phyloP scores from a whole-genome alignment of 2,797 vertebrate genomes.

The Falco columbarius region DNA sequence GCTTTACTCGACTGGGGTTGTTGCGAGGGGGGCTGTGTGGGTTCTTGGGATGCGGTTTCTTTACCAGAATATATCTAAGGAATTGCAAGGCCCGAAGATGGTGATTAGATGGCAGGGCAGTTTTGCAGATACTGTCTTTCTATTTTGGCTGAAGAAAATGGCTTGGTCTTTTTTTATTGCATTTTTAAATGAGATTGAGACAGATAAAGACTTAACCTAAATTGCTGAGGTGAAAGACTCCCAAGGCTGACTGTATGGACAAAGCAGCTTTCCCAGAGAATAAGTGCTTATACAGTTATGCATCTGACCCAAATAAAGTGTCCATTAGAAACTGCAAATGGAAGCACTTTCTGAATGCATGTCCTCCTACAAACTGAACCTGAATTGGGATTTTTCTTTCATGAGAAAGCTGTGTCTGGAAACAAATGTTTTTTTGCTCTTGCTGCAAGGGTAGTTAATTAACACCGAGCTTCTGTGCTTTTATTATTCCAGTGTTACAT shows the following conservation, averaged over 20 bases:
- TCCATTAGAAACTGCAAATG: neutral
- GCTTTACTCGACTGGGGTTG: neutral
- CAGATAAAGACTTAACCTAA: neutral
- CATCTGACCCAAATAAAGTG: neutral
- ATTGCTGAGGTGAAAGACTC: neutral
- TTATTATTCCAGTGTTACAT: neutral
- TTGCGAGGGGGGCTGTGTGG: rapidly evolving
- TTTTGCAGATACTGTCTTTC: neutral
- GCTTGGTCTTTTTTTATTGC: neutral
- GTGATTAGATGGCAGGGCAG: neutral
- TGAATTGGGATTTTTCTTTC: neutral
- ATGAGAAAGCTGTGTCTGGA: neutral
- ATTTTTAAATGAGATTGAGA: neutral
- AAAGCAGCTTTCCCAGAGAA: neutral
- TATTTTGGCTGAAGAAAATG: neutral
- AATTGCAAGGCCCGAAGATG: neutral
- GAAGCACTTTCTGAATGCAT: neutral
- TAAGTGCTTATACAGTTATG: neutral
- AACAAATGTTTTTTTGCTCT: neutral
- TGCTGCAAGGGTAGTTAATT: neutral
- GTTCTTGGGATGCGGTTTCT: neutral
- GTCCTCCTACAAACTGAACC: neutral
- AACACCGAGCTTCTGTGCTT: neutral
- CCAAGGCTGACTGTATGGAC: neutral
- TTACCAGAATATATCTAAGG: neutral